These are phyloP conservation scores for Ectropis crepuscularia DNA, from an alignment of 2,888 invertebrate species.

Conservation along the genomic window DNA sequence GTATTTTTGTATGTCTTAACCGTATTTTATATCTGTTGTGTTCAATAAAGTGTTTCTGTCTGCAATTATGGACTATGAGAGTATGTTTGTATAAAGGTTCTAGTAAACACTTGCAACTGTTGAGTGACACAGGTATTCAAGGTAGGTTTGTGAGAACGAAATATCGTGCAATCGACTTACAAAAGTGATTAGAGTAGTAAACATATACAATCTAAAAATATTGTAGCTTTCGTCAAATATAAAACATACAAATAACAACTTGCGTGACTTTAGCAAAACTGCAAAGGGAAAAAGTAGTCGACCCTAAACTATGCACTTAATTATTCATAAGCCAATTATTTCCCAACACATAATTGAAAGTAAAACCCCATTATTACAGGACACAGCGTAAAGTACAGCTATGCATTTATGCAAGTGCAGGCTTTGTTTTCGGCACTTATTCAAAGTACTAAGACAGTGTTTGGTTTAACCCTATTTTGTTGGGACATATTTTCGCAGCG, in stretches of 20 bases:
- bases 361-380: conserved; percentile 48
- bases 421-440: conserved; percentile 65
- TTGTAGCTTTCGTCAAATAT: no score
- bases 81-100: no score
- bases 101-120: no score
- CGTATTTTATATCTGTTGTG: no score
- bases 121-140: no score
- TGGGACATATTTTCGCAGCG: conserved; percentile 74
- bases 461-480: conserved; percentile 69
- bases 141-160: no score
- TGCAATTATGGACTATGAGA: no score
- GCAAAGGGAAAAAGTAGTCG: conserved; percentile 44
- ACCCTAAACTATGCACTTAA: conserved; percentile 44
- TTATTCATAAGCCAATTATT: conserved; percentile 59
- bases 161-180: no score
- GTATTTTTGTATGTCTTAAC: no score
- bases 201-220: no score
- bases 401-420: conserved; percentile 63
- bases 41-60: no score
- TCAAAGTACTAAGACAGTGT: conserved; percentile 66
- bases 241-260: not conserved
- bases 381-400: conserved; percentile 37
- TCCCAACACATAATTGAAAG: conserved; percentile 54
- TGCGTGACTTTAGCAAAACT: conserved; percentile 20
- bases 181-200: no score